Evolutionary conservation across 2,888 invertebrate genomes (phyloP), one percentile per base, ranked within the genome.

Genomic region (Drosophila birchii): DNA sequence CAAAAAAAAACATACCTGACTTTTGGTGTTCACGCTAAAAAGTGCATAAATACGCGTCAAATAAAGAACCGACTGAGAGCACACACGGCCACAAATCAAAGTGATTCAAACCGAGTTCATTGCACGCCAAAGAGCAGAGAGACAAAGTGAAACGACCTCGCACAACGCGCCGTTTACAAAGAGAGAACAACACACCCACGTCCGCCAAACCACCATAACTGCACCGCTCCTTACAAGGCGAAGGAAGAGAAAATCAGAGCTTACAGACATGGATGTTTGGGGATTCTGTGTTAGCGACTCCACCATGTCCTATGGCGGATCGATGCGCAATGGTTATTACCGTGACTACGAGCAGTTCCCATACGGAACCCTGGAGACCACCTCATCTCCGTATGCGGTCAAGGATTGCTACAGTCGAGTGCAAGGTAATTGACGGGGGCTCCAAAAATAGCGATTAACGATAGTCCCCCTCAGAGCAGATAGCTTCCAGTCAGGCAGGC

Each of bases 201-300:
- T 38, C 66, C 26, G 39, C 47, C 49, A 49, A 29, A 67, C 29
- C 51, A 43, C 23, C 53, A 56, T 56, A 32, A 75, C 56, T 61
- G 43, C 53, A 68, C 39, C 51, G 67, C 73, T 59, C 61, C 58
- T 32, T 60, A 38, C 51, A 61, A 53, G 55, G 23, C 36, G 60
- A 59, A 78, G 69, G 47, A 64, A 14, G 29, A 34, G 18, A 8
- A 51, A 39, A 23, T 11, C 38, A 43, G 49, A 44, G 57, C 56
- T 26, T 26, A 51, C n/a, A 29, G n/a, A 18, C 29, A 94, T 94
- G 94, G 94, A 94, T 91, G 93, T 94, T 61, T 92, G 91, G 81
- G 91, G 91, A 45, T 91, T 94, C 73, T 94, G 94, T 89, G 92
- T 94, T 80, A 94, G 94, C 45, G 94, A 94, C 80, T 92, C 93